Evolutionary conservation across 2,113 vertebrate species (phyloP).

Genomic region (Camelus dromedarius): DNA sequence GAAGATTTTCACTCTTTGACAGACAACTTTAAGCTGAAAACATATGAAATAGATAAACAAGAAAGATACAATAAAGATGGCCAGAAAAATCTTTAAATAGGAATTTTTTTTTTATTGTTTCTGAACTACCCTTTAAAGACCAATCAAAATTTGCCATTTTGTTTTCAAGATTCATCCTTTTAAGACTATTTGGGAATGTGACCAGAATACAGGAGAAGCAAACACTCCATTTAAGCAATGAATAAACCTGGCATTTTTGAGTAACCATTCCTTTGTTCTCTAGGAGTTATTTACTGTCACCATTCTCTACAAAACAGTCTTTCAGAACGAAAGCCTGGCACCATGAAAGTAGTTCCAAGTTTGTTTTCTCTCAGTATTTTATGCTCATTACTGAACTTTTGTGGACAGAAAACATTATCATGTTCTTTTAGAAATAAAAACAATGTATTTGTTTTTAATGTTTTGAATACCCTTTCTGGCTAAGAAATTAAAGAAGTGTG

Average conservation of each 20-base stretch:
- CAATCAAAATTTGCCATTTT: neutral
- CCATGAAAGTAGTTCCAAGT: neutral
- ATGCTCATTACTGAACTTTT: slow-evolving; percentile 25
- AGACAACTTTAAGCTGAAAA: slow-evolving; percentile 19
- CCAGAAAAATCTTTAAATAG: neutral
- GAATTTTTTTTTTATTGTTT: neutral
- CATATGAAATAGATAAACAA: slow-evolving; percentile 8
- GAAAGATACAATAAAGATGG: neutral
- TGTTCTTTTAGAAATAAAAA: slow-evolving; percentile 56
- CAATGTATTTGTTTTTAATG: neutral
- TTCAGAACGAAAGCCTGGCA: neutral
- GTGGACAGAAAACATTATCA: neutral
- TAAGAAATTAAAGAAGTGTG: slow-evolving; percentile 5
- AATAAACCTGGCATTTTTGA: neutral
- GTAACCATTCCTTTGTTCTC: neutral
- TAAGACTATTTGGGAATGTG: neutral
- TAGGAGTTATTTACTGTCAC: slow-evolving; percentile 8
- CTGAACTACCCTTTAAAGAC: neutral
- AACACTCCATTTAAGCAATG: neutral
- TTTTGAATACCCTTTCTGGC: neutral
- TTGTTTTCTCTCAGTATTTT: slow-evolving; percentile 52
- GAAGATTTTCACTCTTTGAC: slow-evolving; percentile 11
- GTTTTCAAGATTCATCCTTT: slow-evolving; percentile 10
- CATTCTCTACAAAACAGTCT: slow-evolving; percentile 26
- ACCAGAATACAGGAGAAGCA: neutral